Evolutionary conservation across 2,113 vertebrate species (phyloP), one percentile per base, ranked within the genome.

Genomic region (Patagioenas fasciata): DNA sequence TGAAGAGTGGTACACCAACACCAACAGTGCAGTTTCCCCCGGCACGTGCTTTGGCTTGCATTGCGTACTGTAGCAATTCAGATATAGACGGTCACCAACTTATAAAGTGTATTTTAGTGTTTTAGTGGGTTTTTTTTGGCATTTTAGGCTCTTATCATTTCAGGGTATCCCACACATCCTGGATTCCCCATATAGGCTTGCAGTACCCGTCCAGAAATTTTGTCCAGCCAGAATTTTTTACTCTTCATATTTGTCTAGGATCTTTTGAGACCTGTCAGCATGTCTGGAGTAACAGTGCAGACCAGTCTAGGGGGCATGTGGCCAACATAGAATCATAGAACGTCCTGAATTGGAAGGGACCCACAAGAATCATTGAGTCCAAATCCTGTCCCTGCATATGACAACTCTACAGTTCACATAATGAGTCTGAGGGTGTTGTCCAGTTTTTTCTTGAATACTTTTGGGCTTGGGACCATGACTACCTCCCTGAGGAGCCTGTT

Each of bases 121-220:
- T 9, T 4, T 73, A 31, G 34, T 51, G 9, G 1, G 7, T 0
- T 0, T 44, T 72, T 40, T 58, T 73, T 57, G 5, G 3, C 44
- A 47, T 88, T 88, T 86, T 73, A 77, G 79, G 2, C 14, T 86
- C 4, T 78, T 79, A 31, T 0, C 3, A 53, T 91, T 84, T 62
- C 51, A 74, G 19, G 38, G 38, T 60, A 44, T 48, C 48, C 20
- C n/a, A 72, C 11, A 15, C 0, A 2, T 50, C 31, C 51, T 74
- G n/a, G 25, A 44, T 70, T 70, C 31, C 31, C 28, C 16, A 15
- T 6, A 16, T 0, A 0, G 17, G 16, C 40, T 50, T 3, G 3
- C 32, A 48, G 48, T 28, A 56, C 26, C 34, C 26, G 61, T 32
- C 6, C 66, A 73, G 58, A 84, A 80, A 58, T 53, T 89, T 47